Evolutionary conservation across 1,140 invertebrate species (phyloP).

Genomic region (Drosophila elegans): DNA sequence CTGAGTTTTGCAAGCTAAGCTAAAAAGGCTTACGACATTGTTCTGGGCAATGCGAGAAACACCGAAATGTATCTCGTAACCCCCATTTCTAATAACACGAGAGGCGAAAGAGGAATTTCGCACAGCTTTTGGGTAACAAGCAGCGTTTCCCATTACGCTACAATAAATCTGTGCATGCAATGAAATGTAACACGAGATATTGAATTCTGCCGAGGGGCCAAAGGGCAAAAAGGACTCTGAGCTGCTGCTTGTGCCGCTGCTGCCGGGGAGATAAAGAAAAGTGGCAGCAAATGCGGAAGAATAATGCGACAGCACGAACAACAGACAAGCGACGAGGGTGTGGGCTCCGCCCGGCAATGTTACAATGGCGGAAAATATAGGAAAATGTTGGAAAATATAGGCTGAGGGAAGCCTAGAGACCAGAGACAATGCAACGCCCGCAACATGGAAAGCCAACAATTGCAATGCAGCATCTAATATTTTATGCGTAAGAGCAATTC

Average conservation of each 20-base stretch:
- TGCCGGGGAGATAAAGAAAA: conserved; percentile 74
- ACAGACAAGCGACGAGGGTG: conserved; percentile 42
- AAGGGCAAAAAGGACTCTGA: conserved; percentile 19
- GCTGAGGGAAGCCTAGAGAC: conserved; percentile 8
- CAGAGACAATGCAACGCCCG: conserved; percentile 75
- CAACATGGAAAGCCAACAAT: conserved; percentile 70
- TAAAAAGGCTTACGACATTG: conserved; percentile 49
- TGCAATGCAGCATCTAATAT: conserved; percentile 80
- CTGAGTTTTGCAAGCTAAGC: conserved; percentile 48
- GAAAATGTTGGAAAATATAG: conserved; percentile 25
- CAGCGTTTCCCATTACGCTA: conserved; percentile 62
- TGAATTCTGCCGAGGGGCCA: conserved; percentile 66
- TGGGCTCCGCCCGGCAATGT: conserved; percentile 1
- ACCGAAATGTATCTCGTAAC: conserved; percentile 32
- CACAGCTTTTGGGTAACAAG: conserved; percentile 41
- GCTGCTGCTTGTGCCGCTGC: conserved; percentile 22
- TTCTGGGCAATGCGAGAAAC: conserved; percentile 30
- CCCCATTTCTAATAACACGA: conserved; percentile 30
- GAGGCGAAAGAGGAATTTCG: conserved; percentile 23
- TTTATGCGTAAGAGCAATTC: conserved; percentile 74
- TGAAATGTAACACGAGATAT: conserved; percentile 84
- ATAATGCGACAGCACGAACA: conserved; percentile 83
- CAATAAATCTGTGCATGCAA: conserved; percentile 82
- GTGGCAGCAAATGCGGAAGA: conserved; percentile 82
- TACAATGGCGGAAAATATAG: conserved; percentile 66